Evolutionary conservation across 2,797 vertebrate genomes (phyloP), one percentile per base, ranked within the genome.

Genomic region (Sciaenops ocellatus): DNA sequence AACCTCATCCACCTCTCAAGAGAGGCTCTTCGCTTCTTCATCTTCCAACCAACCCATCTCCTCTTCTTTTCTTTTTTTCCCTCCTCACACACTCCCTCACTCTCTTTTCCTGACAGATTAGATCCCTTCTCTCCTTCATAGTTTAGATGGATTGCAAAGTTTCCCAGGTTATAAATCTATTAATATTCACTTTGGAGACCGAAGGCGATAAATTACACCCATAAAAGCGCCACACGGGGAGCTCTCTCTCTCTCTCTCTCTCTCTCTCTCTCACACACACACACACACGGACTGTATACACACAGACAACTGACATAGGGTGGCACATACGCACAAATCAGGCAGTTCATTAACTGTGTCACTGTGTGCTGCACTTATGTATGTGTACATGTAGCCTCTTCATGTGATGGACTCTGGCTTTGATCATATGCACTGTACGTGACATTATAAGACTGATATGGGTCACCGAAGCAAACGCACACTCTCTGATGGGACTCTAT

Each of bases 171-270:
- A 85, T 91, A 90, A 93, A 93, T 92, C 85, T 88, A 92, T 93
- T 92, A 92, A 90, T 92, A 91, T 91, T 94, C 90, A 85, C 86
- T 91, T 89, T 89, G 79, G 79, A 88, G 82, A 75, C 85, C 16
- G 4, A 64, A 65, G 76, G 66, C 69, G 26, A 93, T 93, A 92
- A 91, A 93, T 91, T 22, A 55, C 51, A 12, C 48, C 79, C 73
- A 90, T 90, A 86, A 89, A 93, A 89, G 74, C 47, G n/a, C 67
- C 74, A 80, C 57, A 73, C 56, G 28, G 72, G 61, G 78, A 5
- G 26, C 69, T 69, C 64, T 9, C 56, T n/a, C 79, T 65, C 50
- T 69, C 41, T 47, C 60, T 44, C 73, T n/a, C n/a, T n/a, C n/a
- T n/a, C n/a, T n/a, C 79, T 65, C 50, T 69, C 41, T 47, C 60